Evolutionary conservation across 2,113 vertebrate species (phyloP), one percentile per base, ranked within the genome.

Genomic region (Ophthalmolycus amberensis): DNA sequence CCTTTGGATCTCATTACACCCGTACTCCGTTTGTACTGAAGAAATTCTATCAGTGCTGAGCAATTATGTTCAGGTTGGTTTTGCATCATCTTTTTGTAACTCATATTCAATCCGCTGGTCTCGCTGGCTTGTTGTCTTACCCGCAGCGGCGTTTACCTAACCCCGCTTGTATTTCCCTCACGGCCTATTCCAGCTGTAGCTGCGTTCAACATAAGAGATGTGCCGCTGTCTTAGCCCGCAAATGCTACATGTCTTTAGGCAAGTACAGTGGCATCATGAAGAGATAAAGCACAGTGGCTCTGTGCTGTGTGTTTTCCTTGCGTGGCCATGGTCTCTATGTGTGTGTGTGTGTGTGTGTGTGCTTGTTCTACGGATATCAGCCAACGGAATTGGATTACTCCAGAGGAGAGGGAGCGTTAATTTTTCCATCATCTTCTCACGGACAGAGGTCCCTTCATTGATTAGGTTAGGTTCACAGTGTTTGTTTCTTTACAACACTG

Each of bases 1-100:
- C 86, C 84, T 74, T 91, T 90, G 81, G 87, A 91, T 92, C 88
- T 93, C 92, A 91, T 93, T 91, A 92, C 91, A 80, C 75, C 72
- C 76, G 70, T 87, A 73, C 75, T 81, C 82, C 77, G 84, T 92
- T 90, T 89, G 86, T 83, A 64, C 79, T 71, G 79, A 86, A 90
- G 88, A 84, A 91, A 91, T 90, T 87, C 86, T 80, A 89, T 91
- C 87, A 92, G 80, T 79, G 77, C 64, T 12, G 82, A 89, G 84
- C 85, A 89, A 90, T 92, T 91, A 90, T 77, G 73, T 65, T 76
- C 79, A 73, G 74, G 79, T 87, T 82, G 76, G 66, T 69, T 88
- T 82, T 82, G 66, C 76, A 63, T 68, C 59, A 42, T 85, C 89
- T 86, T 75, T 90, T 86, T 75, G 66, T 59, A 78, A 79, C 71